phyloP scores from a whole-genome alignment of 2,113 vertebrate species.

The Podiceps cristatus region DNA sequence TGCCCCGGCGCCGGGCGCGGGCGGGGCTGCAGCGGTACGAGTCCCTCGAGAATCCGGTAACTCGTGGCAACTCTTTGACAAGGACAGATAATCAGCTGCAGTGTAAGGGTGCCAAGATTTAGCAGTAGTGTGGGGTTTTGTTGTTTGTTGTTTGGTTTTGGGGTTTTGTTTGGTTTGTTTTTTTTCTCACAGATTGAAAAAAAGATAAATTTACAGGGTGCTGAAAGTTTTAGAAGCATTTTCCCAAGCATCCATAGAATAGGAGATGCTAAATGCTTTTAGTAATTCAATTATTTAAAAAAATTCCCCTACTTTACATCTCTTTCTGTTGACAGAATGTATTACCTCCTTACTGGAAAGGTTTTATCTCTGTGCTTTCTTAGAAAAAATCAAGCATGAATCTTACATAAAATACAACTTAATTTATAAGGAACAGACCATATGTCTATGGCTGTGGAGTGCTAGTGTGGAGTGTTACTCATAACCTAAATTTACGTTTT shows the following conservation, averaged over 20 bases:
- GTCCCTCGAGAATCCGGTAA: fast-evolving
- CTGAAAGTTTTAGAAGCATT: not conserved
- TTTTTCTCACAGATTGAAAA: not conserved
- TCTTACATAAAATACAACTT: not conserved
- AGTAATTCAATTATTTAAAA: not conserved
- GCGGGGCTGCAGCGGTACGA: too few species aligned
- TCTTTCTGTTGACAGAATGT: not conserved
- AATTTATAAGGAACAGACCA: not conserved
- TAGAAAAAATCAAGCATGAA: not conserved
- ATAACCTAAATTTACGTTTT: not conserved
- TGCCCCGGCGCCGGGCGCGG: too few species aligned
- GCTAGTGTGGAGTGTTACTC: not conserved
- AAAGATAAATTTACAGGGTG: not conserved
- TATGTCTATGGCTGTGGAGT: fast-evolving
- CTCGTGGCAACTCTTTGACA: fast-evolving
- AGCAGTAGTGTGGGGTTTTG: not conserved
- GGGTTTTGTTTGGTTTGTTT: too few species aligned
- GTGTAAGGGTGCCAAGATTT: not conserved
- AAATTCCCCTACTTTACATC: fast-evolving
- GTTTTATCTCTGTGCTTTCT: not conserved
- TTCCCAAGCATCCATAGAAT: not conserved
- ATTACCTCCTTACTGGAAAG: not conserved
- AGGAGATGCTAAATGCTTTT: not conserved
- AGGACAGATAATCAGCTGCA: fast-evolving
- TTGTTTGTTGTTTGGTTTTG: too few species aligned